Conservation (phyloP, 2,888 invertebrate genomes). For the Entomobrya proxima region DNA sequence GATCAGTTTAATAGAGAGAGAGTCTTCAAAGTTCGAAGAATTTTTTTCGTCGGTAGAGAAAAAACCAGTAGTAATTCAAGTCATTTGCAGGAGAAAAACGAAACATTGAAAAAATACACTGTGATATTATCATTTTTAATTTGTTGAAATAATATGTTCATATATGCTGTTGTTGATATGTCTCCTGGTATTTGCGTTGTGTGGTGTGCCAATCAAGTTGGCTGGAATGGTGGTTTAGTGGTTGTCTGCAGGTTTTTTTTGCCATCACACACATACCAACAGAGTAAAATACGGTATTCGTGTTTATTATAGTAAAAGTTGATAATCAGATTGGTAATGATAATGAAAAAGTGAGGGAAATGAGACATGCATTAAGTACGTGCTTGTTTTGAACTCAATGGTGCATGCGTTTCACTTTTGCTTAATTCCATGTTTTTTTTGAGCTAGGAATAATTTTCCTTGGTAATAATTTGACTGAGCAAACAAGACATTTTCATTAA, state of each 20-base stretch:
- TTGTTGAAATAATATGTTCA: slow-evolving; percentile 63
- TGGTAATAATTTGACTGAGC: slow-evolving; percentile 8
- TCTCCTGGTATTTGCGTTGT: not conserved
- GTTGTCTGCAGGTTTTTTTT: too few species aligned
- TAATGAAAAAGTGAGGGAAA: slow-evolving; percentile 39
- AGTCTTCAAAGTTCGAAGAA: not conserved
- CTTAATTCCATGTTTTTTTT: not conserved
- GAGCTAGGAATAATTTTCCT: slow-evolving; percentile 1
- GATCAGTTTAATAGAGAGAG: slow-evolving; percentile 47
- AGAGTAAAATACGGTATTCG: not conserved
- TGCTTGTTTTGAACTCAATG: not conserved
- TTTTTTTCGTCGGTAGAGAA: not conserved
- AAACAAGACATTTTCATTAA: slow-evolving; percentile 62
- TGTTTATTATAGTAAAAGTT: not conserved
- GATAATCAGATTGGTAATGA: not conserved
- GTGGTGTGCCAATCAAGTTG: not conserved
- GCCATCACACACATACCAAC: too few species aligned
- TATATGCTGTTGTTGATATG: slow-evolving; percentile 22
- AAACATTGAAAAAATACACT: not conserved
- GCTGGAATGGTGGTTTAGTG: too few species aligned
- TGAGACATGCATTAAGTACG: not conserved
- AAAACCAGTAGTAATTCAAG: slow-evolving; percentile 67
- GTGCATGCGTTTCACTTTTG: not conserved
- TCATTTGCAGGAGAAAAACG: slow-evolving; percentile 34
- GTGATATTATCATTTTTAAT: slow-evolving; percentile 62